A percentile compares a stretch with the other conserved stretches of the same genome.
phyloP scores from a whole-genome alignment of 2,113 vertebrate genomes.

The Hyperoodon ampullatus region DNA sequence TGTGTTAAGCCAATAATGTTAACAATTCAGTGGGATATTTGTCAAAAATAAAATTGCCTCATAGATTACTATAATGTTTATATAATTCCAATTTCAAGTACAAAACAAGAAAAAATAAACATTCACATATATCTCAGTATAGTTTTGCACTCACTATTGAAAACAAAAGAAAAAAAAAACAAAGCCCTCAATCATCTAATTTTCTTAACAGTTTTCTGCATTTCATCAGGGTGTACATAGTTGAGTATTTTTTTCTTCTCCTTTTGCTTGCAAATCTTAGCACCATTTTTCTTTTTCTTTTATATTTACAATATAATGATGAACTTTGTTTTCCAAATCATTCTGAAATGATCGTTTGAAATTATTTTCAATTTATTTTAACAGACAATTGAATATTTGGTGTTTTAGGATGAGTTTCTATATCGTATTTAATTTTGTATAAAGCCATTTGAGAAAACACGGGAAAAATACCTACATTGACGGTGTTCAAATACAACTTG shows the following conservation, averaged over 20 bases:
- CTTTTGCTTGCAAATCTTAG: neutral
- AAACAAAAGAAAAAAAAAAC: neutral
- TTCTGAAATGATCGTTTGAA: neutral
- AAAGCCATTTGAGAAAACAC: constrained; percentile 31
- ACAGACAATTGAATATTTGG: constrained; percentile 33
- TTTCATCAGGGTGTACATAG: neutral
- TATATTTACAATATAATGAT: neutral
- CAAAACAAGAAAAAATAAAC: neutral
- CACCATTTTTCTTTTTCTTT: neutral
- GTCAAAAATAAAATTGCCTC: neutral
- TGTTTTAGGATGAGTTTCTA: neutral
- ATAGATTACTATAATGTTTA: neutral
- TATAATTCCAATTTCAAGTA: neutral
- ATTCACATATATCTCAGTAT: neutral
- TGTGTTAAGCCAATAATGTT: neutral
- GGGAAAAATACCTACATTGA: constrained; percentile 30
- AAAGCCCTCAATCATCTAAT: neutral
- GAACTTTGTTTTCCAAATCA: constrained; percentile 37
- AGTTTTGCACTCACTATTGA: neutral
- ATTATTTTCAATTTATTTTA: neutral
- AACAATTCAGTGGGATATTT: neutral
- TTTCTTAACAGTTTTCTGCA: neutral
- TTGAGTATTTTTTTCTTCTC: neutral
- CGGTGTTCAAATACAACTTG: constrained; percentile 64
- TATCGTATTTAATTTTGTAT: constrained; percentile 48